These are phyloP conservation scores for Parapsyche elsis DNA, from an alignment of 1,140 invertebrate genomes.

Conservation along the genomic window DNA sequence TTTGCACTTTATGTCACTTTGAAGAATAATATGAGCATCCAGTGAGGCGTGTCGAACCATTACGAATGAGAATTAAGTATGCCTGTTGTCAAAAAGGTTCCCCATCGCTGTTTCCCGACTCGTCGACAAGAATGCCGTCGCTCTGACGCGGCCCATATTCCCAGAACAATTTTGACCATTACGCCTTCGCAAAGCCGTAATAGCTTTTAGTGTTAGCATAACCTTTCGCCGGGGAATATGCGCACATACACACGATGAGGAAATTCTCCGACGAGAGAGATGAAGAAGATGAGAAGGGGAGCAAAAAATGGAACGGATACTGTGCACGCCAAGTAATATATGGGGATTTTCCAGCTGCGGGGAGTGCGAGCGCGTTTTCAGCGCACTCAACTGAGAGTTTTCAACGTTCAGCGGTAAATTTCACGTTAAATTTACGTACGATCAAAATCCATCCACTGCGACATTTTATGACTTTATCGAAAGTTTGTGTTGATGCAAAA, in stretches of 20 bases:
- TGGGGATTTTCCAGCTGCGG: too few species aligned
- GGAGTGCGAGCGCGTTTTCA: too few species aligned
- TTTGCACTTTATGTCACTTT: not conserved
- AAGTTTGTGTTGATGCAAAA: too few species aligned
- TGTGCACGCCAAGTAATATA: too few species aligned
- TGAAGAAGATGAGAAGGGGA: not conserved
- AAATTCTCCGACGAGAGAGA: not conserved
- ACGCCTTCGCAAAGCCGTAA: slow-evolving; percentile 44
- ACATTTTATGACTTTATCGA: too few species aligned
- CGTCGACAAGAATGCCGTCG: not conserved
- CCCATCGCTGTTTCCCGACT: not conserved
- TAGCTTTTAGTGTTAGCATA: slow-evolving; percentile 49
- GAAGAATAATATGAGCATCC: slow-evolving; percentile 22
- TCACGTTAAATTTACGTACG: too few species aligned
- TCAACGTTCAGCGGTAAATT: too few species aligned
- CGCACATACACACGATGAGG: not conserved
- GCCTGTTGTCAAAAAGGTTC: slow-evolving; percentile 18
- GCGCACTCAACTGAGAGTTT: too few species aligned
- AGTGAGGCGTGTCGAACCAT: slow-evolving; percentile 28
- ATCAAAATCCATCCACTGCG: too few species aligned
- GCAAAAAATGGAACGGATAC: not conserved
- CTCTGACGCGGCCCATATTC: slow-evolving; percentile 24
- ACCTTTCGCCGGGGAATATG: slow-evolving; percentile 46
- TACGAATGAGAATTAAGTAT: slow-evolving; percentile 17
- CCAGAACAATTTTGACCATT: slow-evolving; percentile 52